Evolutionary conservation across 2,888 invertebrate species (phyloP).

Genomic region (Lypha dubia): DNA sequence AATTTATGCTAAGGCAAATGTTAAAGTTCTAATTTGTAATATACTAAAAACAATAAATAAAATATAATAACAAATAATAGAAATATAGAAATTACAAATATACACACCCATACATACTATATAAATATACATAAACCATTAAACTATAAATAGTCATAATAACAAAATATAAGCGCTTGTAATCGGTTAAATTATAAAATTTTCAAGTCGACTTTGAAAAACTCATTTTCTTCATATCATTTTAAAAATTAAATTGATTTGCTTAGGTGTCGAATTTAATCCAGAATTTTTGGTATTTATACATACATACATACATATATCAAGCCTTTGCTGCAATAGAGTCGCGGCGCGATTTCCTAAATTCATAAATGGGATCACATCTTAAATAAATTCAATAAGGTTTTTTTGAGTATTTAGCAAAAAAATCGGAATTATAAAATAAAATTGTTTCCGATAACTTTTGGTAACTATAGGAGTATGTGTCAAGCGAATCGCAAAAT

Average conservation of each 20-base stretch:
- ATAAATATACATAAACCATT: conserved; percentile 34
- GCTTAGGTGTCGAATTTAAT: conserved; percentile 5
- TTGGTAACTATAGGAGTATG: too few species aligned
- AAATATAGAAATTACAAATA: conserved; percentile 25
- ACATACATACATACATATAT: too few species aligned
- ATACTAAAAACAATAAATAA: conserved; percentile 64
- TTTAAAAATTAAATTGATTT: conserved; percentile 3
- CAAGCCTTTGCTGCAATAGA: too few species aligned
- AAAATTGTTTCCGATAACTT: too few species aligned
- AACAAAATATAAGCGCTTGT: conserved; percentile 48
- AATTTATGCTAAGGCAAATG: conserved; percentile 71
- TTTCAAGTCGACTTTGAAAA: not conserved
- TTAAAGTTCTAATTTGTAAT: conserved; percentile 72
- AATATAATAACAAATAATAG: conserved; percentile 56
- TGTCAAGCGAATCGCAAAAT: too few species aligned
- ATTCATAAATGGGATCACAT: too few species aligned
- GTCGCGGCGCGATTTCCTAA: too few species aligned
- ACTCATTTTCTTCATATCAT: not conserved
- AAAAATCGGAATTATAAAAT: too few species aligned
- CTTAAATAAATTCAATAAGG: too few species aligned
- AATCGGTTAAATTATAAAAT: conserved; percentile 46
- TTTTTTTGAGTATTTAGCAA: too few species aligned
- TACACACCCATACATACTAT: conserved; percentile 43
- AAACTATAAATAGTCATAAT: conserved; percentile 47
- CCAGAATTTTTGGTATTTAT: too few species aligned